Percentiles rank a stretch among this genome's conserved stretches.
phyloP scores from a whole-genome alignment of 1,140 invertebrate species.

The Sipha flava region DNA sequence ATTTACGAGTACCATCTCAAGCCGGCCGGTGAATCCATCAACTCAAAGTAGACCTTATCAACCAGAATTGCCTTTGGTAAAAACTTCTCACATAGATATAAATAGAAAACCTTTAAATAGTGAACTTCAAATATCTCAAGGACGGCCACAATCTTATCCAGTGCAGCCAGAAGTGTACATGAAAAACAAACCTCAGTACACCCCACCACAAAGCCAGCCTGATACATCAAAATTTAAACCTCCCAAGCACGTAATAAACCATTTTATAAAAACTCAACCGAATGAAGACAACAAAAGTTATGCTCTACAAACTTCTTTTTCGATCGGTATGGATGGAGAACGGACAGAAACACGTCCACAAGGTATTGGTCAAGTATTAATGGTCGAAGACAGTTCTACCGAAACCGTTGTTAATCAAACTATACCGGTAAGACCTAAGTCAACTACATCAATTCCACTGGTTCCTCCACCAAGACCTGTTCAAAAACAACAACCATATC shows the following conservation, averaged over 20 bases:
- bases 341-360: slow-evolving; percentile 33
- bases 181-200: slow-evolving; percentile 3
- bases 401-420: neutral
- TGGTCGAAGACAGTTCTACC: slow-evolving; percentile 34
- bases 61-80: neutral
- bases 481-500: slow-evolving; percentile 25
- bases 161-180: neutral
- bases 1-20: neutral
- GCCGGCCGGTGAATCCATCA: neutral
- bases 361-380: slow-evolving; percentile 38
- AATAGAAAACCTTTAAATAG: neutral
- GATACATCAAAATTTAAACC: slow-evolving; percentile 32
- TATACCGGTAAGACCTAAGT: neutral
- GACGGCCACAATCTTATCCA: neutral
- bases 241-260: slow-evolving; percentile 34
- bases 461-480: neutral
- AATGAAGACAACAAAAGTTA: slow-evolving; percentile 38
- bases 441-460: slow-evolving; percentile 5
- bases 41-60: neutral
- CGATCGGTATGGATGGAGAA: slow-evolving; percentile 37
- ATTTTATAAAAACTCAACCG: slow-evolving; percentile 37
- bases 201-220: neutral
- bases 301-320: slow-evolving; percentile 40
- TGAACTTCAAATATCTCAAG: neutral
- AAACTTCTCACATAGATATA: neutral